A percentile compares a stretch with the other conserved stretches of the same genome.
Conservation (phyloP, 2,888 invertebrate genomes). For the Amiota communis region DNA sequence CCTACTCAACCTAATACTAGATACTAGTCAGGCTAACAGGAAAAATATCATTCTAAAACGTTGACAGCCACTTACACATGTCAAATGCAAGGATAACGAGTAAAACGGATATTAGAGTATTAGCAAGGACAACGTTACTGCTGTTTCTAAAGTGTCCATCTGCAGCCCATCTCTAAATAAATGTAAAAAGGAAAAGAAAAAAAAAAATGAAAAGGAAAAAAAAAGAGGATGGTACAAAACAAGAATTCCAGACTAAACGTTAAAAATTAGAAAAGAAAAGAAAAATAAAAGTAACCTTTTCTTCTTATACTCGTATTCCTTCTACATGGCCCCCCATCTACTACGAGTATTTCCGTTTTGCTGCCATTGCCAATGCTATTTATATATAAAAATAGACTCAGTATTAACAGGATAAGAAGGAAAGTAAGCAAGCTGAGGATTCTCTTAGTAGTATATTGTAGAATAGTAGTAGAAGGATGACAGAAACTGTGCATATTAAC, state of each 20-base stretch:
- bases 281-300: background rate
- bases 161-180: conserved; percentile 27
- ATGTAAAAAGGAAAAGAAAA: background rate
- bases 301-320: background rate
- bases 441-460: too few relatives aligned
- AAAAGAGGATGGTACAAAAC: background rate
- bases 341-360: background rate
- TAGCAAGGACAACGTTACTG: conserved; percentile 52
- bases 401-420: conserved; percentile 1
- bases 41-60: conserved; percentile 64
- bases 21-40: conserved; percentile 38
- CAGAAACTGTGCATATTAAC: conserved; percentile 35
- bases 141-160: conserved; percentile 36
- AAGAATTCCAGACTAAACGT: conserved; percentile 21
- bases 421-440: too few relatives aligned
- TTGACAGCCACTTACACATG: conserved; percentile 66
- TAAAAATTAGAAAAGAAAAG: conserved; percentile 23
- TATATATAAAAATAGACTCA: conserved; percentile 29
- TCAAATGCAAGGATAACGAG: conserved; percentile 66
- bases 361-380: background rate
- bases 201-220: background rate
- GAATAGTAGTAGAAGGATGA: conserved; percentile 36
- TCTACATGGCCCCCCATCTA: background rate
- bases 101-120: conserved; percentile 64
- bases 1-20: too few relatives aligned